Conservation (phyloP, 1,140 invertebrate species). For the Neuroterus valhalla region DNA sequence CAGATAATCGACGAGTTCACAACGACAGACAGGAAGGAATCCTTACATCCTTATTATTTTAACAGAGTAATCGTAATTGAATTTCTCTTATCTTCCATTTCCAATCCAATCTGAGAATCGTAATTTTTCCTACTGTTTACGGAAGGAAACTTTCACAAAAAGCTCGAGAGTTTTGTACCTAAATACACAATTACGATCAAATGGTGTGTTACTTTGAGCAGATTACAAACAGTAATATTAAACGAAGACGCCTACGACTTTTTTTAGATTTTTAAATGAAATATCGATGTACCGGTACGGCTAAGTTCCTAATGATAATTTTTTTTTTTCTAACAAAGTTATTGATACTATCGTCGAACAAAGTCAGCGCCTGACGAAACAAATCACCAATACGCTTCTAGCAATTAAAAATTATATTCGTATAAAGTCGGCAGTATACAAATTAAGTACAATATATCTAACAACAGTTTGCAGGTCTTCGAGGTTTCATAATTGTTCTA, state of each 20-base stretch:
- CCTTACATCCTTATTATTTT: conserved; percentile 17
- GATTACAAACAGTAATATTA: conserved; percentile 21
- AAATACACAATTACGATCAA: conserved; percentile 26
- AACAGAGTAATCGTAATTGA: conserved; percentile 18
- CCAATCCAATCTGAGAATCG: conserved; percentile 19
- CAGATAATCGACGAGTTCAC: background rate
- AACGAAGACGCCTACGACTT: conserved; percentile 6
- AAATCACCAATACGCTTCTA: background rate
- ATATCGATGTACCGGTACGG: conserved; percentile 13
- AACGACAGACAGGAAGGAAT: conserved; percentile 13
- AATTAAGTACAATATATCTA: conserved; percentile 19
- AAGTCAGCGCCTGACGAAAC: background rate
- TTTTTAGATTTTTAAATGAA: background rate
- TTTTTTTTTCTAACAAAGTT: conserved; percentile 12
- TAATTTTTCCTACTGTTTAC: conserved; percentile 16
- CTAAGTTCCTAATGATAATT: conserved; percentile 1
- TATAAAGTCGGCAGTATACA: conserved; percentile 22
- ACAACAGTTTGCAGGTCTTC: conserved; percentile 8
- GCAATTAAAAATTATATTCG: conserved; percentile 1
- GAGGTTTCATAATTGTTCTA: background rate
- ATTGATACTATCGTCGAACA: background rate
- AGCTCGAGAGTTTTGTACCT: conserved; percentile 23
- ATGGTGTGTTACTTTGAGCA: conserved; percentile 29
- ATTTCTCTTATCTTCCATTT: background rate
- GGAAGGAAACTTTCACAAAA: conserved; percentile 29